Evolutionary conservation across 2,113 vertebrate species (phyloP).

Genomic region (Amazona guildingii): DNA sequence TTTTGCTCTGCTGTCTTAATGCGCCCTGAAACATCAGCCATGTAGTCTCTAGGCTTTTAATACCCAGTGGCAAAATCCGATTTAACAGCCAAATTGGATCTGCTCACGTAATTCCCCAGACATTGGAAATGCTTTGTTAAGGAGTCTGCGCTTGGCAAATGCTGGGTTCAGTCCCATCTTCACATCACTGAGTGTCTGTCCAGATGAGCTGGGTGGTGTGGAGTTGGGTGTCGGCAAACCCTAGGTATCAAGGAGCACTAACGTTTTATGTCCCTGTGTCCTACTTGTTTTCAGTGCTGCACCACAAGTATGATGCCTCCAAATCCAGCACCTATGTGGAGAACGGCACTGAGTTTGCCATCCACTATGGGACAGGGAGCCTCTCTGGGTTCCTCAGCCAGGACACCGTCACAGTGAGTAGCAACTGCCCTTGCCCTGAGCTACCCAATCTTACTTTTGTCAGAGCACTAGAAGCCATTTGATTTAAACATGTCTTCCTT

Average conservation of each 20-base stretch:
- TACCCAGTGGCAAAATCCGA: slow-evolving; percentile 22
- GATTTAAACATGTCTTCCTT: not conserved
- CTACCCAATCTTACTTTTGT: not conserved
- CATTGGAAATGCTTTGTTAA: not conserved
- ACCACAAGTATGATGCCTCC: slow-evolving; percentile 87
- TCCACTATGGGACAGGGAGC: slow-evolving; percentile 92
- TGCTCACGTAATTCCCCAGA: slow-evolving; percentile 24
- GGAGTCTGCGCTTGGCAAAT: not conserved
- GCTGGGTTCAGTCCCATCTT: not conserved
- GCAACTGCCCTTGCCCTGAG: accelerated
- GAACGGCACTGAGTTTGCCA: slow-evolving; percentile 88
- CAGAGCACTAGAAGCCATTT: accelerated
- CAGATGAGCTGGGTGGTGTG: not conserved
- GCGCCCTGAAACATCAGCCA: not conserved
- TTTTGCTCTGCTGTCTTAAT: not conserved
- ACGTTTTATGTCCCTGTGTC: not conserved
- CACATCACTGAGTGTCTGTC: not conserved
- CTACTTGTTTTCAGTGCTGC: slow-evolving; percentile 76
- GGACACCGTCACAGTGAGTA: slow-evolving; percentile 79
- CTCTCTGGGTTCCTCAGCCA: slow-evolving; percentile 92
- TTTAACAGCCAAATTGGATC: slow-evolving; percentile 51
- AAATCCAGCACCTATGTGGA: slow-evolving; percentile 89
- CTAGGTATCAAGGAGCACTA: not conserved
- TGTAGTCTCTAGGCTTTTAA: slow-evolving; percentile 13
- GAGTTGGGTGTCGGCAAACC: not conserved